A percentile compares a stretch with the other conserved stretches of the same genome.
phyloP scores from a whole-genome alignment of 2,888 invertebrate species.

The Drosophila multiciliata region DNA sequence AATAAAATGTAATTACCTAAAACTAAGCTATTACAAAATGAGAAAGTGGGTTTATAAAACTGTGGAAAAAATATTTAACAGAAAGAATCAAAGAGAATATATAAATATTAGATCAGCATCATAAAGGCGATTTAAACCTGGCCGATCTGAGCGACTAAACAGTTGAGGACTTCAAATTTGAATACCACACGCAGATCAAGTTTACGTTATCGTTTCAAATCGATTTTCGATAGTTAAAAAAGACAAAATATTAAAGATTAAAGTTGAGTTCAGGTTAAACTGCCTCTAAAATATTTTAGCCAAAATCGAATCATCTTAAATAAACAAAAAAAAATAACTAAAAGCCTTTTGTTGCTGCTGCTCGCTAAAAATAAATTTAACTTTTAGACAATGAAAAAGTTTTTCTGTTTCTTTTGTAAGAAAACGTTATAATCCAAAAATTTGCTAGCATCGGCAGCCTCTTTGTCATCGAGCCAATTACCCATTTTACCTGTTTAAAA shows the following conservation, averaged over 20 bases:
- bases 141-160: neutral
- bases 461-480: neutral
- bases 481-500: neutral
- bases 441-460: neutral
- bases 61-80: neutral
- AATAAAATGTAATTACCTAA: neutral
- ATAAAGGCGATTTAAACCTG: neutral
- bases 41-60: no score
- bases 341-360: neutral
- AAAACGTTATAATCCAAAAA: neutral
- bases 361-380: neutral
- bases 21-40: neutral
- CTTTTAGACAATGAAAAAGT: constrained; percentile 3
- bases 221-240: neutral
- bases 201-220: neutral
- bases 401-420: neutral
- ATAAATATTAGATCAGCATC: neutral
- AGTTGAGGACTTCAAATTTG: neutral
- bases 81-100: neutral
- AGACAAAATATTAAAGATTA: neutral
- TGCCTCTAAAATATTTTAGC: neutral
- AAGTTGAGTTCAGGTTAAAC: neutral
- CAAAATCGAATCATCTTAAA: neutral
- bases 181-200: neutral
- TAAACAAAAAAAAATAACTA: neutral